Percentiles rank a stretch among this genome's conserved stretches.
phyloP scores from a whole-genome alignment of 53 echinoderm and acorn worm species.

The Paracentrotus lividus region DNA sequence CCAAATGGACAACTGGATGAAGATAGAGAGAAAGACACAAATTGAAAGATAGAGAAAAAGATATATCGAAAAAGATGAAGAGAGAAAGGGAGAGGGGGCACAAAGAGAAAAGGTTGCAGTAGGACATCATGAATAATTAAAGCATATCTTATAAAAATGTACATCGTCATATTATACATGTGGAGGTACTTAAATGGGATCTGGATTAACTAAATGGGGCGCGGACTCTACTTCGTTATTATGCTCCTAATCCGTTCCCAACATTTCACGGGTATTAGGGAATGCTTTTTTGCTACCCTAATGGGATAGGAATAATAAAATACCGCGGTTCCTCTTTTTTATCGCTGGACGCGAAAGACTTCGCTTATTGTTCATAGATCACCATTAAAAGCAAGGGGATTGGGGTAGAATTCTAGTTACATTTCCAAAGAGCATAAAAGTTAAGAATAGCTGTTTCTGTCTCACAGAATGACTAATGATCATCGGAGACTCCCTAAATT shows the following conservation, averaged over 20 bases:
- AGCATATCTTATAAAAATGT: constrained; percentile 4
- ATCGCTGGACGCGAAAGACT: neutral
- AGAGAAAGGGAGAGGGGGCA: neutral
- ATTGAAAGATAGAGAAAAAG: neutral
- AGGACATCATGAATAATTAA: constrained; percentile 5
- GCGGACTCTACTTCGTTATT: constrained; percentile 15
- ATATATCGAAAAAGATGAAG: neutral
- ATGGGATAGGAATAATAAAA: constrained; percentile 58
- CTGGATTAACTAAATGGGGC: constrained; percentile 63
- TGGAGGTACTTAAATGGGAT: constrained; percentile 52
- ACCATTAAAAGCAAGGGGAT: constrained; percentile 46
- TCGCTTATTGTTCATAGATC: constrained; percentile 56
- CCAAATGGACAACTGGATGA: neutral
- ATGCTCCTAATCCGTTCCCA: constrained; percentile 32
- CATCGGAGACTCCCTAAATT: neutral
- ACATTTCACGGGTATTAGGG: constrained; percentile 32
- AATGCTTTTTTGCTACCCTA: neutral
- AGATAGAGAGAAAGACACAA: neutral
- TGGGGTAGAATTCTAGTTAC: constrained; percentile 9
- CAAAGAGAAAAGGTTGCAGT: neutral
- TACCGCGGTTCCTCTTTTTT: constrained; percentile 32
- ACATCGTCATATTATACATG: constrained; percentile 22
- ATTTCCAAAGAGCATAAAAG: neutral
- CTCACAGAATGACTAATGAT: neutral
- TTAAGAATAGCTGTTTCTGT: constrained; percentile 13